Evolutionary conservation across 1,140 invertebrate genomes (phyloP).

Genomic region (Lasioglossum baleicum): DNA sequence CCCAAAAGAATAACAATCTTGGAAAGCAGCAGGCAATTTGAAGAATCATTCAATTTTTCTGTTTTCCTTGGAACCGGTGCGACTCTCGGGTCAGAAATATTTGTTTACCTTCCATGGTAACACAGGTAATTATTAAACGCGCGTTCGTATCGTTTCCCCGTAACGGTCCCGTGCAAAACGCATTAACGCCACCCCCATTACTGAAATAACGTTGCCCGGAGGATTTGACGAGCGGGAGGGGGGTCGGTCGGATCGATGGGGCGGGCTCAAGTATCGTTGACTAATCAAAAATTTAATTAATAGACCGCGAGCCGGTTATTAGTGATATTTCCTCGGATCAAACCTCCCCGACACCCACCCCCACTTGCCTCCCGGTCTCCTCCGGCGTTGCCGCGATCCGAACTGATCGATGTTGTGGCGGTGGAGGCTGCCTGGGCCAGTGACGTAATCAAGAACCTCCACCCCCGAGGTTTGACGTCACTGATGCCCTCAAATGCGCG

Average conservation of each 20-base stretch:
- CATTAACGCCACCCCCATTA: too few relatives aligned
- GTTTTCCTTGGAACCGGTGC: too few relatives aligned
- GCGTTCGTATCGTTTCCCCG: too few relatives aligned
- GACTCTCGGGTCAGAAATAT: too few relatives aligned
- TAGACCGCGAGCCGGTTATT: conserved; percentile 42
- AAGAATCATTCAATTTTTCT: too few relatives aligned
- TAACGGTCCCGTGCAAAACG: too few relatives aligned
- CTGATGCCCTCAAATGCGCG: conserved; percentile 76
- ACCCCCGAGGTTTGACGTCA: conserved; percentile 75
- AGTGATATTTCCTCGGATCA: conserved; percentile 36
- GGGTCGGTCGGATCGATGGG: background rate
- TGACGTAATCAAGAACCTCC: conserved; percentile 72
- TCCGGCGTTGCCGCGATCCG: conserved; percentile 1
- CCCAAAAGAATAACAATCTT: too few relatives aligned
- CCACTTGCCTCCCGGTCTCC: background rate
- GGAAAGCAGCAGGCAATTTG: too few relatives aligned
- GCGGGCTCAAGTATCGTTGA: conserved; percentile 22
- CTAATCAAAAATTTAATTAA: conserved; percentile 48
- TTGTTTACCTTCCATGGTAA: too few relatives aligned
- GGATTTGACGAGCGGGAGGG: too few relatives aligned
- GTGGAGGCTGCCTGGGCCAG: conserved; percentile 70
- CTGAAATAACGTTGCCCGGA: too few relatives aligned
- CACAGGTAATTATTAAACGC: too few relatives aligned
- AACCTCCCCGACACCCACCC: background rate
- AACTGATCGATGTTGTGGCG: conserved; percentile 67